A percentile compares a stretch with the other conserved stretches of the same genome.
Conservation (phyloP, 2,888 invertebrate genomes). For the Aspidapion aeneum region DNA sequence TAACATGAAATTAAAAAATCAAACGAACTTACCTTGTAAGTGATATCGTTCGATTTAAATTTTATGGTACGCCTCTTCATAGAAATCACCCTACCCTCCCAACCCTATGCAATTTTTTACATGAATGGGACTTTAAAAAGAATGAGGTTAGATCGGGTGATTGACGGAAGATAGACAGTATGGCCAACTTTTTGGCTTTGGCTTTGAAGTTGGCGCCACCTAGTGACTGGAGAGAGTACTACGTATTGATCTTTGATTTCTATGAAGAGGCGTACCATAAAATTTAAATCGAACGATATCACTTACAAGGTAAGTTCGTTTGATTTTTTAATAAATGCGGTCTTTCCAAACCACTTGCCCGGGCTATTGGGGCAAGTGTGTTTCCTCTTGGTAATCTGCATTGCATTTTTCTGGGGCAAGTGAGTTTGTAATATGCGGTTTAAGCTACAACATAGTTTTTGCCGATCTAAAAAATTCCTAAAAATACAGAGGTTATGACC, state of each 20-base stretch:
- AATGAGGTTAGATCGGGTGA: neutral
- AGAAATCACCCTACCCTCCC: neutral
- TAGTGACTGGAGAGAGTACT: neutral
- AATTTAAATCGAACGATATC: neutral
- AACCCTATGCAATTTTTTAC: neutral
- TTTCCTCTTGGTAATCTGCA: too few relatives aligned
- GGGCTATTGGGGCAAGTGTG: too few relatives aligned
- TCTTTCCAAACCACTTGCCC: too few relatives aligned
- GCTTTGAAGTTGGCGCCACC: neutral
- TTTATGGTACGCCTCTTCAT: conserved; percentile 6
- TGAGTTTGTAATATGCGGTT: too few relatives aligned
- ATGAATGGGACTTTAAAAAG: neutral
- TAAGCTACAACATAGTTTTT: too few relatives aligned
- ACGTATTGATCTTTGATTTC: neutral
- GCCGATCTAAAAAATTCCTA: too few relatives aligned
- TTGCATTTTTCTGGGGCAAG: too few relatives aligned
- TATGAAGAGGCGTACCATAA: conserved; percentile 7
- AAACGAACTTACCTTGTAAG: conserved; percentile 5
- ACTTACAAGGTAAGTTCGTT: neutral
- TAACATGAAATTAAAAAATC: neutral
- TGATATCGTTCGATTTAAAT: neutral
- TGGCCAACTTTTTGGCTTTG: neutral
- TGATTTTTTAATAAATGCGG: neutral
- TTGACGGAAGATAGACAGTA: neutral
- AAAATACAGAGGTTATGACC: too few relatives aligned